A percentile compares a stretch with the other conserved stretches of the same genome.
Conservation (phyloP, 2,113 vertebrate genomes). For the Peromyscus maniculatus region DNA sequence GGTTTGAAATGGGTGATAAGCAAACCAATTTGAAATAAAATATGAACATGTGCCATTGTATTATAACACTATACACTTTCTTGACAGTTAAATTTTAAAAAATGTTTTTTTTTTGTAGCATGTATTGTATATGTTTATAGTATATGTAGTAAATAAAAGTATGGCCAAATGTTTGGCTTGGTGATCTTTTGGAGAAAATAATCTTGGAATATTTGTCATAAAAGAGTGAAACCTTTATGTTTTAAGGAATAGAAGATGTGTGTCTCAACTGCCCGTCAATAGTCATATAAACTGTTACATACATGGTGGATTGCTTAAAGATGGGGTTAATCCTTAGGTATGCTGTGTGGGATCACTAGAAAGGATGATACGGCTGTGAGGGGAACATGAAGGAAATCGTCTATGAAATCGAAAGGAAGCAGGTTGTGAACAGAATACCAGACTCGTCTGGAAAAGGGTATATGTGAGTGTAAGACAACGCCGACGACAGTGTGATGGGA, state of each 20-base stretch:
- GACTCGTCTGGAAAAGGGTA: slow-evolving; percentile 5
- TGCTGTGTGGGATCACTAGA: slow-evolving; percentile 46
- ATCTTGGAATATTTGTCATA: slow-evolving; percentile 71
- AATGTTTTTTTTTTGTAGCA: slow-evolving; percentile 89
- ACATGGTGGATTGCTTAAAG: neutral
- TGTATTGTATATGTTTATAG: slow-evolving; percentile 96
- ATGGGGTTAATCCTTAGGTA: slow-evolving; percentile 3
- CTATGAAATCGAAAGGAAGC: neutral
- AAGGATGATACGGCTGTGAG: slow-evolving; percentile 37
- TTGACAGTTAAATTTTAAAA: slow-evolving; percentile 89
- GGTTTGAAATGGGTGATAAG: slow-evolving; percentile 88
- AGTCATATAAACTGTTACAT: neutral
- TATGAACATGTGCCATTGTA: slow-evolving; percentile 96
- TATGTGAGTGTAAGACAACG: neutral
- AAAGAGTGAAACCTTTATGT: slow-evolving; percentile 28
- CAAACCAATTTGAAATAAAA: slow-evolving; percentile 90
- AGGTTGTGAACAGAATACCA: neutral
- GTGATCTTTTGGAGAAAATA: slow-evolving; percentile 81
- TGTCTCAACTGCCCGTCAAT: neutral
- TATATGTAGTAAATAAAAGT: slow-evolving; percentile 96
- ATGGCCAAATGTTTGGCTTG: slow-evolving; percentile 88
- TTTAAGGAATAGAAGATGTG: neutral
- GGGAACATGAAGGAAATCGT: neutral
- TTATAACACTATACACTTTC: slow-evolving; percentile 97
- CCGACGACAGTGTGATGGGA: neutral